Evolutionary conservation across 2,113 vertebrate genomes (phyloP), one percentile per base, ranked within the genome.

Genomic region (Smithornis capensis): DNA sequence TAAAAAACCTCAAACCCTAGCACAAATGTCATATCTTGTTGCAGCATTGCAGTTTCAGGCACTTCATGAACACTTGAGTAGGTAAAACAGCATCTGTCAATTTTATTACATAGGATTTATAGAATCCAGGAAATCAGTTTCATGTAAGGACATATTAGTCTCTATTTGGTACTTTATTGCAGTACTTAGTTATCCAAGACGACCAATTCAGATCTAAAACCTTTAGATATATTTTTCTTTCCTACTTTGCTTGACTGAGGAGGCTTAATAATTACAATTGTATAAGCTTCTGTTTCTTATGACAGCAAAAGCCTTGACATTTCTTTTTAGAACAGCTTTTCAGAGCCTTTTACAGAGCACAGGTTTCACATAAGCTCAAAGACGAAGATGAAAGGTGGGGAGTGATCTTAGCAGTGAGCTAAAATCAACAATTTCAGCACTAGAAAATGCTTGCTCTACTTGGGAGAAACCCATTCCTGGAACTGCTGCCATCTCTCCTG

Each of bases 81-180:
- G 94, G 90, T 95, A 91, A 96, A 89, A 69, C 83, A 93, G 83
- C 86, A 91, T 94, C 87, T 97, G 87, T 75, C 94, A 78, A 63
- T 79, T 97, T 93, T 89, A 68, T 74, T 88, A 29, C 49, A 74
- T 45, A 42, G 59, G 73, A 80, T 95, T 94, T 90, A 77, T 71
- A 83, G 86, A 94, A 92, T 89, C 55, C 6, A n/a, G 78, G 70
- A 60, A 84, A 88, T 62, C 56, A 59, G 79, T 38, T 70, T 70
- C 40, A 37, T 76, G 12, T 45, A 79, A 92, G 62, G 57, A 44
- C 69, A 28, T 33, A 65, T 90, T 93, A 91, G 35, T 55, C 71
- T 81, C 65, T 75, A 44, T 57, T 88, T 87, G 86, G 89, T 74
- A 87, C 57, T 85, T 92, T 53, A 92, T 83, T 73, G 67, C 38